These are phyloP conservation scores for Heterohyrax brucei DNA, from an alignment of 2,797 vertebrate species.

Conservation along the genomic window DNA sequence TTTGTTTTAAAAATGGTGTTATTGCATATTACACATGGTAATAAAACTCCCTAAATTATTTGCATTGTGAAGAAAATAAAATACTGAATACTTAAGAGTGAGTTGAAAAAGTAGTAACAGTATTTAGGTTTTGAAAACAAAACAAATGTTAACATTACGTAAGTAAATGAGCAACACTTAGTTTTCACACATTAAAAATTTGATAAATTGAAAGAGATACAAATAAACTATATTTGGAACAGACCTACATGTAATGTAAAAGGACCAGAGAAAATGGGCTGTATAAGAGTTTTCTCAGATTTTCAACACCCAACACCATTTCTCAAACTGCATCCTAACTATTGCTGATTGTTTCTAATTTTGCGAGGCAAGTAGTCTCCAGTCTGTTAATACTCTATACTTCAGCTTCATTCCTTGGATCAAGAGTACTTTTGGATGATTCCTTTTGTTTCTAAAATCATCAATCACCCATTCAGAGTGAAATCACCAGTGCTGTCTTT, in stretches of 20 bases:
- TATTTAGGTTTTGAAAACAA: slow-evolving; percentile 9
- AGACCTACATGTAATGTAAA: not conserved
- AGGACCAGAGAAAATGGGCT: not conserved
- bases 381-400: not conserved
- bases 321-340: not conserved
- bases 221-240: slow-evolving; percentile 26
- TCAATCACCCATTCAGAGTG: not conserved
- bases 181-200: not conserved
- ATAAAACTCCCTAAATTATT: not conserved
- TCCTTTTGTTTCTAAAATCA: not conserved
- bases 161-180: slow-evolving; percentile 7
- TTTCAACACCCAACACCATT: not conserved
- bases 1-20: not conserved
- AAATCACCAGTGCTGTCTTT: not conserved
- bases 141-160: not conserved
- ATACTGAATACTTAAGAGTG: slow-evolving; percentile 14
- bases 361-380: not conserved
- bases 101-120: slow-evolving; percentile 14
- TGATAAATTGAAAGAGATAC: not conserved
- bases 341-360: not conserved
- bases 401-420: not conserved
- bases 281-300: not conserved
- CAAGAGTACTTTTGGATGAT: not conserved
- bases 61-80: slow-evolving; percentile 36
- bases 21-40: slow-evolving; percentile 16